Conservation (phyloP, 2,113 vertebrate species). For the Daphoenositta chrysoptera region DNA sequence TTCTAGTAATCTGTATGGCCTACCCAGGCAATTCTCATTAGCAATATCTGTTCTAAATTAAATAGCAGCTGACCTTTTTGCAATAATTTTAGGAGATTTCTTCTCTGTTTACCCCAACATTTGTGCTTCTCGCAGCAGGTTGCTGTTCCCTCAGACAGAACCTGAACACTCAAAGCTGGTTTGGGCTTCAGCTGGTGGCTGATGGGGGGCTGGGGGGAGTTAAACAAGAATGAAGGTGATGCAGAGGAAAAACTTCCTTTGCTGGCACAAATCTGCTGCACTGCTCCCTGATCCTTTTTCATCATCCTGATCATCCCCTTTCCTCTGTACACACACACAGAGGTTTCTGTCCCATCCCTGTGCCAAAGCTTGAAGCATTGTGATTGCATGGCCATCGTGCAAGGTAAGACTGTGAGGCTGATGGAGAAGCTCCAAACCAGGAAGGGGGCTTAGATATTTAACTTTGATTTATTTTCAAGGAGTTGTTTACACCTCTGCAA, state of each 20-base stretch:
- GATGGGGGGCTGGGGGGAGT: not conserved
- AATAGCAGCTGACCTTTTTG: not conserved
- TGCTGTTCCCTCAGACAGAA: not conserved
- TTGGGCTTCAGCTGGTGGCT: not conserved
- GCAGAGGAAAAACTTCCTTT: not conserved
- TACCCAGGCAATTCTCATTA: not conserved
- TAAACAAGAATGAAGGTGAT: not conserved
- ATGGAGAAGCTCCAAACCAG: not conserved
- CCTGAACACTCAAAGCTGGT: not conserved
- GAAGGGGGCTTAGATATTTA: not conserved
- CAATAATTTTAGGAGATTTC: not conserved
- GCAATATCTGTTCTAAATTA: not conserved
- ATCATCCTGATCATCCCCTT: not conserved
- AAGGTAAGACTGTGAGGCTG: not conserved
- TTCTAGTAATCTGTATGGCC: not conserved
- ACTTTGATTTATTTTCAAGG: not conserved
- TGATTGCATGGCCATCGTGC: not conserved
- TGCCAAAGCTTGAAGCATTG: rapidly evolving
- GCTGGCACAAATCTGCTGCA: not conserved
- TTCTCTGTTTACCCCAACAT: not conserved
- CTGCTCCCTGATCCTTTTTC: not conserved
- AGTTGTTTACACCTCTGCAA: not conserved
- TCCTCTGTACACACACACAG: not conserved
- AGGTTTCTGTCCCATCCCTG: not conserved
- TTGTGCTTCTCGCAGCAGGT: not conserved